Conservation (phyloP, 2,888 invertebrate genomes). For the Taphrorychus bicolor region DNA sequence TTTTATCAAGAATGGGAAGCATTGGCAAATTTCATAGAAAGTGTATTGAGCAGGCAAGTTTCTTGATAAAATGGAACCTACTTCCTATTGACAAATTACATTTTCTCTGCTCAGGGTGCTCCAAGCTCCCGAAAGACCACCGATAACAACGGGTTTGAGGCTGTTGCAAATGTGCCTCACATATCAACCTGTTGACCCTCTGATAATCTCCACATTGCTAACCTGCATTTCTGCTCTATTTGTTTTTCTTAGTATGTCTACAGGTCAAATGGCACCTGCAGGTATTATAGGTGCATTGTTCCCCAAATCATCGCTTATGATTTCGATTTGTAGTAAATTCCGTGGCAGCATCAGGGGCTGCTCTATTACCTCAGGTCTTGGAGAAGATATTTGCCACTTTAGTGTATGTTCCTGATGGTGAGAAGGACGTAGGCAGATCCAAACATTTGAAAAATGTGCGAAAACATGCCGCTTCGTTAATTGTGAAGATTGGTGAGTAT, state of each 20-base stretch:
- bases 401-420: constrained; percentile 73
- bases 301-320: neutral
- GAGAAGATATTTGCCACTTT: constrained; percentile 89
- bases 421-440: constrained; percentile 65
- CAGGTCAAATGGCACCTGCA: constrained; percentile 73
- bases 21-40: constrained; percentile 77
- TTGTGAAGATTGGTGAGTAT: constrained; percentile 75
- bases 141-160: constrained; percentile 76
- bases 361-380: constrained; percentile 78
- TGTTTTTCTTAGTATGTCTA: constrained; percentile 88
- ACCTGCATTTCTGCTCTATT: constrained; percentile 92
- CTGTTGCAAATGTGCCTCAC: constrained; percentile 81
- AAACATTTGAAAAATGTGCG: constrained; percentile 84
- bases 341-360: constrained; percentile 70
- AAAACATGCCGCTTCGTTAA: constrained; percentile 86
- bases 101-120: constrained; percentile 60
- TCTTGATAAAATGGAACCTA: neutral
- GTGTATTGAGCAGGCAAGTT: constrained; percentile 78
- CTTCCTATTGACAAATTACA: neutral
- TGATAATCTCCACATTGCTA: constrained; percentile 82
- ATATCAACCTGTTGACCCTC: constrained; percentile 78
- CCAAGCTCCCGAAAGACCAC: constrained; percentile 75
- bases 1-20: constrained; percentile 88
- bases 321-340: constrained; percentile 59
- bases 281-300: constrained; percentile 45